Conservation (phyloP, 2,113 vertebrate genomes). For the Lagopus leucura region DNA sequence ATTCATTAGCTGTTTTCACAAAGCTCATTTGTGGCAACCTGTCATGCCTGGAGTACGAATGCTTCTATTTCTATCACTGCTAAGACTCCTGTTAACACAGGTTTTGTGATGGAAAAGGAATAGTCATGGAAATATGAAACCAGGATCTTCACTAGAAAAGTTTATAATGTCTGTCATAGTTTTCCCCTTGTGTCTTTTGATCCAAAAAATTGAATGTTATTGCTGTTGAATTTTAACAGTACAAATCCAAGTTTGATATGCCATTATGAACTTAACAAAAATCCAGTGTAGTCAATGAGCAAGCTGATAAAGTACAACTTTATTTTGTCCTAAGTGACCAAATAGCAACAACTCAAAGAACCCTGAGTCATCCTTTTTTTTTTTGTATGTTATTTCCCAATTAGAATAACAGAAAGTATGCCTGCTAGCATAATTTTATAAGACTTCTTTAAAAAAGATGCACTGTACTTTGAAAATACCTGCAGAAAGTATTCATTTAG, state of each 20-base stretch:
- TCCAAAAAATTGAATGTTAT: background rate
- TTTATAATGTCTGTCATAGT: background rate
- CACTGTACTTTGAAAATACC: background rate
- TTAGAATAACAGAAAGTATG: background rate
- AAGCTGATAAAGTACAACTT: background rate
- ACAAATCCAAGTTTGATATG: background rate
- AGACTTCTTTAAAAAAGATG: background rate
- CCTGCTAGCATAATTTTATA: background rate
- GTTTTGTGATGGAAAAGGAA: background rate
- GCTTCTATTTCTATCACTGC: background rate
- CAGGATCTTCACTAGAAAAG: background rate
- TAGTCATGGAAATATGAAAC: background rate
- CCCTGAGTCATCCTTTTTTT: background rate
- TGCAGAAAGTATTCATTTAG: background rate
- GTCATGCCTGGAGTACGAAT: background rate
- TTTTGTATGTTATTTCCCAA: background rate
- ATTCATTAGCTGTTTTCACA: background rate
- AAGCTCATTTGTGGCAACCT: background rate
- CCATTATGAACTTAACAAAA: background rate
- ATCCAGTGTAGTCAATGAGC: background rate
- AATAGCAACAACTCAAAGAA: background rate
- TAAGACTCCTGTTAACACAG: background rate
- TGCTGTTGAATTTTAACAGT: background rate
- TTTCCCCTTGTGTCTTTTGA: background rate
- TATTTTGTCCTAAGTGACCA: background rate